Evolutionary conservation across 1,140 invertebrate genomes (phyloP).

Genomic region (Drosophila nikananu): DNA sequence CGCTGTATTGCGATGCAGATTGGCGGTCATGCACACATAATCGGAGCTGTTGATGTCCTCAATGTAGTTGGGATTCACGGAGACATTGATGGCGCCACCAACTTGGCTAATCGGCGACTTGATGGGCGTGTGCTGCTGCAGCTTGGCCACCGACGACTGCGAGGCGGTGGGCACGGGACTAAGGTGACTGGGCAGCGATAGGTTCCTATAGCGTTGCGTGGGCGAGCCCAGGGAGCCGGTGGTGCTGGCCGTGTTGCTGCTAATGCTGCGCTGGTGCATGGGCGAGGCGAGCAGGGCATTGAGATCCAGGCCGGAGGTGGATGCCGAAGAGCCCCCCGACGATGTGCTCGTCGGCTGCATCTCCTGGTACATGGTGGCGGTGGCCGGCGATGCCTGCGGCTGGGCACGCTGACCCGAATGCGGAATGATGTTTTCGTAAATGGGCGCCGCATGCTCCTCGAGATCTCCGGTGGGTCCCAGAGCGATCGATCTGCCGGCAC

Average conservation of each 20-base stretch:
- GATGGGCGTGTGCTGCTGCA: constrained; percentile 77
- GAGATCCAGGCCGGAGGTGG: constrained; percentile 48
- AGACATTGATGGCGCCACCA: constrained; percentile 69
- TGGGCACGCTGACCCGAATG: constrained; percentile 85
- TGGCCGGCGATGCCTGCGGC: constrained; percentile 82
- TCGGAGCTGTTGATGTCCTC: constrained; percentile 90
- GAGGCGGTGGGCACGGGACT: constrained; percentile 52
- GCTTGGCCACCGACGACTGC: constrained; percentile 46
- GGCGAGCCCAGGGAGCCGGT: constrained; percentile 57
- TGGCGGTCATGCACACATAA: constrained; percentile 90
- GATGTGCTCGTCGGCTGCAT: constrained; percentile 52
- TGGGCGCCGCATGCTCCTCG: constrained; percentile 85
- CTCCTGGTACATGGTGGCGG: constrained; percentile 80
- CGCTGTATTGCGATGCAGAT: constrained; percentile 79
- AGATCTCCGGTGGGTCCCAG: constrained; percentile 7
- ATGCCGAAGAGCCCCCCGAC: constrained; percentile 9
- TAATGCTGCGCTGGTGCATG: constrained; percentile 66
- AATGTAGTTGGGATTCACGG: constrained; percentile 84
- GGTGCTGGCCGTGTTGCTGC: constrained; percentile 43
- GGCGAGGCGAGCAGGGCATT: constrained; percentile 57
- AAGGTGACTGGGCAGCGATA: constrained; percentile 27
- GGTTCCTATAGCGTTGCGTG: constrained; percentile 56
- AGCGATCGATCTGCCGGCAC: background rate
- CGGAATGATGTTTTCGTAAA: constrained; percentile 91
- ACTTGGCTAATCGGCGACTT: constrained; percentile 39